Evolutionary conservation across 2,888 invertebrate genomes (phyloP).

Genomic region (Nemurella pictetii): DNA sequence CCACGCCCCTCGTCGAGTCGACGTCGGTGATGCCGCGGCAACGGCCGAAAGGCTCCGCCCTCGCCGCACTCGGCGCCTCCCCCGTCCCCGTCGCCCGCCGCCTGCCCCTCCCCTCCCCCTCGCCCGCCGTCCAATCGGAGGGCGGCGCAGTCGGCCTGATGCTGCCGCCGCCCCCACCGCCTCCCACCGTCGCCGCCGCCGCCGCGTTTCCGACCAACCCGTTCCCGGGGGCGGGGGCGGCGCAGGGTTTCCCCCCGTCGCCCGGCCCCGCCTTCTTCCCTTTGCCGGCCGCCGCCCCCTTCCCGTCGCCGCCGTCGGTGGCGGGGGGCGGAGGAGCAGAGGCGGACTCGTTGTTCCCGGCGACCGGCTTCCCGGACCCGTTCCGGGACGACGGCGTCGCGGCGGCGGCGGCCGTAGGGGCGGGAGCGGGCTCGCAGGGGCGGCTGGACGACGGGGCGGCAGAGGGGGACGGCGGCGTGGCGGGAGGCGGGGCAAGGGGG

Average conservation of each 20-base stretch:
- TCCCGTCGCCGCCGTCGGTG: slow-evolving; percentile 38
- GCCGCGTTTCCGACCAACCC: slow-evolving; percentile 36
- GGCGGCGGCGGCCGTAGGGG: slow-evolving; percentile 32
- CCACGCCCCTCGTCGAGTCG: slow-evolving; percentile 58
- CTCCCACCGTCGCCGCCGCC: slow-evolving; percentile 42
- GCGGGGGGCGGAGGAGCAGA: too few species aligned
- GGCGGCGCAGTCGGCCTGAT: background rate
- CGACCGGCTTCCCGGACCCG: slow-evolving; percentile 70
- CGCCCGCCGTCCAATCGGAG: background rate
- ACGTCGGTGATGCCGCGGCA: slow-evolving; percentile 84
- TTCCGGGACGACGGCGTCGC: slow-evolving; percentile 59
- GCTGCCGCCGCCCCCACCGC: slow-evolving; percentile 36
- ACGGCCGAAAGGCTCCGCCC: slow-evolving; percentile 68
- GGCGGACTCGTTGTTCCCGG: slow-evolving; percentile 63
- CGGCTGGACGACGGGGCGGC: slow-evolving; percentile 16
- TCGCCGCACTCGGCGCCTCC: slow-evolving; percentile 43
- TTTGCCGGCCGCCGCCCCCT: slow-evolving; percentile 36
- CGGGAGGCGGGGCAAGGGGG: slow-evolving; percentile 51
- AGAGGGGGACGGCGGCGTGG: slow-evolving; percentile 40
- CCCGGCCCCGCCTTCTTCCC: slow-evolving; percentile 32
- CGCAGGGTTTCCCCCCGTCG: background rate
- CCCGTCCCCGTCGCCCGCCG: slow-evolving; percentile 43
- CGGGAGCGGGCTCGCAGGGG: slow-evolving; percentile 24
- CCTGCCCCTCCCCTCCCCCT: slow-evolving; percentile 39
- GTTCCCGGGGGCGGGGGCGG: slow-evolving; percentile 22